Conservation (phyloP, 2,797 vertebrate genomes). For the Pseudocheirus occidentalis region DNA sequence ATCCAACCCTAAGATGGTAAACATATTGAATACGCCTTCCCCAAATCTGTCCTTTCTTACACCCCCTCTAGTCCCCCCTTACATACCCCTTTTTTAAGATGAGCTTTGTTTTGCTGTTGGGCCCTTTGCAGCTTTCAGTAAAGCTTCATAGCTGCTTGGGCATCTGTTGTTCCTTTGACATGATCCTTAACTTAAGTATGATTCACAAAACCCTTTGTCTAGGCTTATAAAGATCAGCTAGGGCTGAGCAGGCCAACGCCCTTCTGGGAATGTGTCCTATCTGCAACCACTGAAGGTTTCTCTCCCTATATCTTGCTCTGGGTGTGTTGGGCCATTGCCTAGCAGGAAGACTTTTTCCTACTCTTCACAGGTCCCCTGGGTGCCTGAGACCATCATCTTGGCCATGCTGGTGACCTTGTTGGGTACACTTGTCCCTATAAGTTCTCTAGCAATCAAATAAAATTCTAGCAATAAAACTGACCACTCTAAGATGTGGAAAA, state of each 20-base stretch:
- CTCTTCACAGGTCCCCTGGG: slow-evolving; percentile 31
- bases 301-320: slow-evolving; percentile 31
- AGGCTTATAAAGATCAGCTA: no score
- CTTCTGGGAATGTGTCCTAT: no score
- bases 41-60: no score
- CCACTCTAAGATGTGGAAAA: slow-evolving; percentile 81
- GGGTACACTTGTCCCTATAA: slow-evolving; percentile 74
- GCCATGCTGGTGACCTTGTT: slow-evolving; percentile 8
- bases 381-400: slow-evolving; percentile 38
- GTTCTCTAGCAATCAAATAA: slow-evolving; percentile 85
- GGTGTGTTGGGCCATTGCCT: slow-evolving; percentile 17
- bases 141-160: no score
- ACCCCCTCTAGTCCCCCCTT: no score
- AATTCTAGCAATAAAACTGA: slow-evolving; percentile 83
- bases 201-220: no score
- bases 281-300: neutral
- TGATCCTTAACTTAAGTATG: no score
- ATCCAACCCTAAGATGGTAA: no score
- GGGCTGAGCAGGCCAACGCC: no score
- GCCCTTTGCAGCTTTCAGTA: no score
- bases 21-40: no score
- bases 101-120: slow-evolving; percentile 32
- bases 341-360: slow-evolving; percentile 73
- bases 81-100: neutral
- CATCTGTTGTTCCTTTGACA: no score